A percentile compares a stretch with the other conserved stretches of the same genome.
phyloP scores from a whole-genome alignment of 2,797 vertebrate genomes.

The Cottoperca gobio region DNA sequence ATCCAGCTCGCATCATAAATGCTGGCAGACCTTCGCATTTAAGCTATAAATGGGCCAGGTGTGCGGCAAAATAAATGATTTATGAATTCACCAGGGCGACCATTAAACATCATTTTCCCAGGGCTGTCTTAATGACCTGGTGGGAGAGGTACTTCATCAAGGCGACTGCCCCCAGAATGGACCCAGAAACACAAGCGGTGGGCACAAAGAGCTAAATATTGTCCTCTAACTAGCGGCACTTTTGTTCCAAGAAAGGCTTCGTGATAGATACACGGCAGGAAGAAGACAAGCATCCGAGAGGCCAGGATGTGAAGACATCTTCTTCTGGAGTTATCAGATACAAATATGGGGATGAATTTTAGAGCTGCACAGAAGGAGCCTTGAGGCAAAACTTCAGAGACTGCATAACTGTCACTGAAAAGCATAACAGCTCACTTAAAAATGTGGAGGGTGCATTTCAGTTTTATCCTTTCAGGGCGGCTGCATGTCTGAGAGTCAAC shows the following conservation, averaged over 20 bases:
- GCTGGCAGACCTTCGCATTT: slow-evolving; percentile 72
- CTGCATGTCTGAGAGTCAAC: slow-evolving; percentile 28
- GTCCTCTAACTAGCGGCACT: slow-evolving; percentile 61
- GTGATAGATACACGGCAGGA: slow-evolving; percentile 60
- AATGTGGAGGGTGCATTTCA: slow-evolving; percentile 25
- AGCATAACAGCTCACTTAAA: slow-evolving; percentile 46
- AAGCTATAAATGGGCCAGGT: slow-evolving; percentile 85
- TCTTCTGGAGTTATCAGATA: slow-evolving; percentile 53
- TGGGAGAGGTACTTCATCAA: slow-evolving; percentile 83
- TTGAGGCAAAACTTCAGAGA: slow-evolving; percentile 49
- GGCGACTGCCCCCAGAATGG: slow-evolving; percentile 69
- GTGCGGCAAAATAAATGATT: slow-evolving; percentile 84
- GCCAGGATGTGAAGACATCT: slow-evolving; percentile 69
- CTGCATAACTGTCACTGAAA: slow-evolving; percentile 33
- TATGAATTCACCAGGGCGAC: slow-evolving; percentile 81
- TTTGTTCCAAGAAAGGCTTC: slow-evolving; percentile 27
- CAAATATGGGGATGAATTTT: slow-evolving; percentile 43
- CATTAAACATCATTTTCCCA: slow-evolving; percentile 87
- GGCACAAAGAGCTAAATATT: slow-evolving; percentile 55
- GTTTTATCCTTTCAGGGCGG: slow-evolving; percentile 20
- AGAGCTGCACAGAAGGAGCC: slow-evolving; percentile 37
- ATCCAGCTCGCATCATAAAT: slow-evolving; percentile 66
- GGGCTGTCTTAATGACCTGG: slow-evolving; percentile 86
- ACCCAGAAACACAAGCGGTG: slow-evolving; percentile 70
- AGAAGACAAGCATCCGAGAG: slow-evolving; percentile 40